Percentiles rank a stretch among this genome's conserved stretches.
Conservation (phyloP, 2,113 vertebrate species). For the Heptranchias perlo region DNA sequence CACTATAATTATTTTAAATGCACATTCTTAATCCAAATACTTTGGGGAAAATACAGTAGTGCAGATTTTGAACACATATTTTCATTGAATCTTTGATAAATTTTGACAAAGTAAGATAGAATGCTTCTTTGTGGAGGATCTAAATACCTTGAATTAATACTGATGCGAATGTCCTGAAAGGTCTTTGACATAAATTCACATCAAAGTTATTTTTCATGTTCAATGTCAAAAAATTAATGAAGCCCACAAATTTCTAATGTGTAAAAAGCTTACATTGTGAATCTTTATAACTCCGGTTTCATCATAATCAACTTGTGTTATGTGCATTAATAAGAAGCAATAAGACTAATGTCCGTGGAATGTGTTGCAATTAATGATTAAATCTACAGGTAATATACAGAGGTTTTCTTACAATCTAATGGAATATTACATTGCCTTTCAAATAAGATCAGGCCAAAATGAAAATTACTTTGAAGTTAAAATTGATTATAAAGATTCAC, state of each 20-base stretch:
- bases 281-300: neutral
- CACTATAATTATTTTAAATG: neutral
- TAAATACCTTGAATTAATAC: neutral
- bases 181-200: neutral
- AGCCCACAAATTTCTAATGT: neutral
- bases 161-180: neutral
- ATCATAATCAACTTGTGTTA: slow-evolving; percentile 14
- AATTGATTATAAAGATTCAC: slow-evolving; percentile 12
- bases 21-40: neutral
- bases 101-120: neutral
- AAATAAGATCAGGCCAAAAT: slow-evolving; percentile 15
- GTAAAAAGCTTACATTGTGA: neutral
- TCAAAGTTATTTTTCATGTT: neutral
- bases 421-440: neutral
- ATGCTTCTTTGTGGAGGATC: neutral
- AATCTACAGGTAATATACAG: neutral
- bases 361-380: slow-evolving; percentile 2
- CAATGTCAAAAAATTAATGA: neutral
- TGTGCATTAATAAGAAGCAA: neutral
- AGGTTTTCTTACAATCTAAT: neutral
- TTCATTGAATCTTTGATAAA: neutral
- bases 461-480: slow-evolving; percentile 24
- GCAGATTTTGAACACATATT: neutral
- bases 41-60: neutral
- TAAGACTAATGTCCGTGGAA: slow-evolving; percentile 9